Evolutionary conservation across 2,888 invertebrate species (phyloP).

Genomic region (Diaperis boleti): DNA sequence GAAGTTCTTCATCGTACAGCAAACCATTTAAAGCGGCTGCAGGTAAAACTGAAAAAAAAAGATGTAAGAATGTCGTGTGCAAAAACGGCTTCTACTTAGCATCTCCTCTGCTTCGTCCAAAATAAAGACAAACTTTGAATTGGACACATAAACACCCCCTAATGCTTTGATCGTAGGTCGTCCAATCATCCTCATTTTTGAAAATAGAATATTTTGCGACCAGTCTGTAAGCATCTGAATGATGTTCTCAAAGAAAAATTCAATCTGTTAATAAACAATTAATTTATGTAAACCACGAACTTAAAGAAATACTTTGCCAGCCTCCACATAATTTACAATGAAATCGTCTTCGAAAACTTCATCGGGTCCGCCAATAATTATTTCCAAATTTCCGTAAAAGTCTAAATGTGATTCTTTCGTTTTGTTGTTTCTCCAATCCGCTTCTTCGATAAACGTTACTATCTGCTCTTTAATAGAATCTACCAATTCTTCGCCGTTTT

Average conservation of each 20-base stretch:
- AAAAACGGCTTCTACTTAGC: not conserved
- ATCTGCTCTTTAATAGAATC: constrained; percentile 18
- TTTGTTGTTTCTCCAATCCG: constrained; percentile 10
- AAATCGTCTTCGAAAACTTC: constrained; percentile 27
- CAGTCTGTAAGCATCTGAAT: constrained; percentile 9
- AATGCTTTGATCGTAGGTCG: not conserved
- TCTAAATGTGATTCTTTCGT: constrained; percentile 2
- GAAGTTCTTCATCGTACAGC: not conserved
- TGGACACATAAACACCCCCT: not conserved
- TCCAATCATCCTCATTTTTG: constrained; percentile 23
- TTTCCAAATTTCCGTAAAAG: constrained; percentile 5
- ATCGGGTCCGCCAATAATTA: constrained; percentile 20
- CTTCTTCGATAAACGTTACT: not conserved
- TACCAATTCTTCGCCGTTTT: not conserved
- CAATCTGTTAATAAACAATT: not conserved
- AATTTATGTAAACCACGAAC: not conserved
- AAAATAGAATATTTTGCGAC: constrained; percentile 1
- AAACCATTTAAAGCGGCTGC: not conserved
- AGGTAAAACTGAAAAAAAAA: constrained; percentile 14
- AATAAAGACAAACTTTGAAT: not conserved
- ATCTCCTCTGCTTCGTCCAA: not conserved
- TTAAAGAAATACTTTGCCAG: constrained; percentile 11
- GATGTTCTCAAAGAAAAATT: constrained; percentile 7
- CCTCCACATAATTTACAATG: not conserved
- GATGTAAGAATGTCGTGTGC: not conserved